These are phyloP conservation scores for Geodia barretti DNA, from an alignment of 37 sponge, comb jelly and placozoan species.

Conservation along the genomic window DNA sequence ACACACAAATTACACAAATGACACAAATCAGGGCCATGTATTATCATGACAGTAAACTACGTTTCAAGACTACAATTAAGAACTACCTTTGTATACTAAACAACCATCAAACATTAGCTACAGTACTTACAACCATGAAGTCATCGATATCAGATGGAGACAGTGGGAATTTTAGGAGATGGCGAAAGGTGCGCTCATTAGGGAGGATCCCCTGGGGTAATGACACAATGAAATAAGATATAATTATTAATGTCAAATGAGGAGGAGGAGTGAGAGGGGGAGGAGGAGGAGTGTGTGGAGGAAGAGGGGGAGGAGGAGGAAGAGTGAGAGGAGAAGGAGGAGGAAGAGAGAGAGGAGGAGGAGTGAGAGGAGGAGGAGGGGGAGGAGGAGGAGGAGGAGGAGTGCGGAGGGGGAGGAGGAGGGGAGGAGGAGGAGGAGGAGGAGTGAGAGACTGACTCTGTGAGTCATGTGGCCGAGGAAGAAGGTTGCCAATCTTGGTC, in stretches of 20 bases:
- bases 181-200: neutral
- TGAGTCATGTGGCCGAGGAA: neutral
- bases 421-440: neutral
- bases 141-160: neutral
- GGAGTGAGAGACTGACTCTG: neutral
- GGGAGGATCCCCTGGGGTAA: constrained; percentile 72
- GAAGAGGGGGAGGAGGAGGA: constrained; percentile 20
- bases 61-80: too few relatives aligned
- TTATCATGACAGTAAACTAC: too few relatives aligned
- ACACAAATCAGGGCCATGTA: too few relatives aligned
- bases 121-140: neutral
- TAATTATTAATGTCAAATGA: too few relatives aligned
- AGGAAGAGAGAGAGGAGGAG: neutral
- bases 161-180: neutral
- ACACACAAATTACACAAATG: too few relatives aligned
- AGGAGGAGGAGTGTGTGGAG: neutral
- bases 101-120: too few relatives aligned
- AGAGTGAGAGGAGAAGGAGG: neutral
- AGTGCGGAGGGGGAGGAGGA: neutral
- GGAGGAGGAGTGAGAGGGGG: too few relatives aligned
- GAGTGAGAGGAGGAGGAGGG: constrained; percentile 1
- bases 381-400: constrained; percentile 38
- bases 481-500: neutral
- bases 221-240: too few relatives aligned
- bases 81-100: too few relatives aligned